These are phyloP conservation scores for Ceyx erithaca DNA, from an alignment of 2,797 vertebrate species.

Conservation along the genomic window DNA sequence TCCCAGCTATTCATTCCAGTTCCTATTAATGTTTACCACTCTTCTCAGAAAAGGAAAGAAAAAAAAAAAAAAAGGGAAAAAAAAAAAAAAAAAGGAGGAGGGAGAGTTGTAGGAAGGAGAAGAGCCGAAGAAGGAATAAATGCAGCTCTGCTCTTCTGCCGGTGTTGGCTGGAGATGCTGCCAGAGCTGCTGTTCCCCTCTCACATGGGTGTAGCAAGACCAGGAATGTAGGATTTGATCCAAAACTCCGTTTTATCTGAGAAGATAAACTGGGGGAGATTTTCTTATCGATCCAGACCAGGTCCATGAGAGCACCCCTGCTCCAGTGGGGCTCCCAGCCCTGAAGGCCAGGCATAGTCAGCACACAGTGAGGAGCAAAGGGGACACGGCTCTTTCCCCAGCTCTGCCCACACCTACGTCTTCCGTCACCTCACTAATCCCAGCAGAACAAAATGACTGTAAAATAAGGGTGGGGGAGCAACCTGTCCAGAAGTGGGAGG, in stretches of 20 bases:
- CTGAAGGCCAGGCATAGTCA: background rate
- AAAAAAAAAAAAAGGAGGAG: background rate
- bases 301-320: accelerated
- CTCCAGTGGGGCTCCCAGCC: accelerated
- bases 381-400: background rate
- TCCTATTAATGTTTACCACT: constrained; percentile 57
- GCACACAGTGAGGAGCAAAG: accelerated
- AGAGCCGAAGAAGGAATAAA: background rate
- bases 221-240: background rate
- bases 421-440: accelerated
- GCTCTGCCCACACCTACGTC: background rate
- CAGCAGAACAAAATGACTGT: accelerated
- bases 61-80: background rate
- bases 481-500: background rate
- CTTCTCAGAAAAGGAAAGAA: background rate
- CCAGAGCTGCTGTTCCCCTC: background rate
- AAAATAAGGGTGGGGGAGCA: background rate
- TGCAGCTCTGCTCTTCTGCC: background rate
- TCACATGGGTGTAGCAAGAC: background rate
- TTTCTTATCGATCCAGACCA: background rate
- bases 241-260: constrained; percentile 11
- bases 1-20: constrained; percentile 59
- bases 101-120: background rate
- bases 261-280: background rate
- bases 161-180: background rate